A percentile compares a stretch with the other conserved stretches of the same genome.
phyloP scores from a whole-genome alignment of 2,888 invertebrate genomes.

The Apotomis turbidana region DNA sequence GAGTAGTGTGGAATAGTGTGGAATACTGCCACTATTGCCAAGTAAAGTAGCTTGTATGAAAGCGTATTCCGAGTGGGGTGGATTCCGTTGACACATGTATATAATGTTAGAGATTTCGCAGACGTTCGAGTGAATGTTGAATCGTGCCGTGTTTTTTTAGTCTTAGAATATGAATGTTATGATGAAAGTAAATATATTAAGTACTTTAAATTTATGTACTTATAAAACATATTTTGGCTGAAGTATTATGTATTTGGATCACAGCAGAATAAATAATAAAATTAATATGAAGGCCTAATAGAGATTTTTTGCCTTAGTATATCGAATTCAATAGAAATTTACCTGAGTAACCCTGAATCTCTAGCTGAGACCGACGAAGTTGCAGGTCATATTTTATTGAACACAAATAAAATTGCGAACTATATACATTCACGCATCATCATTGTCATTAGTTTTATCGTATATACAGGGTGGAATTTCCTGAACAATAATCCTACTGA shows the following conservation, averaged over 20 bases:
- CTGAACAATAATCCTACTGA: too few relatives aligned
- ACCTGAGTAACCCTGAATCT: too few relatives aligned
- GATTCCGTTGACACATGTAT: slow-evolving; percentile 3
- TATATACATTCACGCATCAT: slow-evolving; percentile 6
- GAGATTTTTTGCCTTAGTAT: too few relatives aligned
- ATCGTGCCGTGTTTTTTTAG: not conserved
- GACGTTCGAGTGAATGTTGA: not conserved
- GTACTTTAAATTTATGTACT: too few relatives aligned
- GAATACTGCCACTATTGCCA: slow-evolving; percentile 29
- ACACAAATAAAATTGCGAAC: slow-evolving; percentile 16
- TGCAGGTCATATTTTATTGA: slow-evolving; percentile 10
- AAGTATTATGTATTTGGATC: too few relatives aligned
- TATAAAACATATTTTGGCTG: too few relatives aligned
- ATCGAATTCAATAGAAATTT: too few relatives aligned
- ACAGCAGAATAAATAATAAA: too few relatives aligned
- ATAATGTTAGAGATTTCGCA: slow-evolving; percentile 11
- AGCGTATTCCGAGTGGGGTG: slow-evolving; percentile 17
- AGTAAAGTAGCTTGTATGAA: slow-evolving; percentile 19
- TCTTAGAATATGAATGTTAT: not conserved
- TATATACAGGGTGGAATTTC: too few relatives aligned
- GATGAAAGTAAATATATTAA: too few relatives aligned
- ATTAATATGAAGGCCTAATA: too few relatives aligned
- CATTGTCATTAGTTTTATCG: not conserved
- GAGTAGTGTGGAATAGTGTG: slow-evolving; percentile 14
- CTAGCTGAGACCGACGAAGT: too few relatives aligned